Base-by-base conservation (phyloP, 2,797 vertebrate species). In the Typhlichthys subterraneus region DNA sequence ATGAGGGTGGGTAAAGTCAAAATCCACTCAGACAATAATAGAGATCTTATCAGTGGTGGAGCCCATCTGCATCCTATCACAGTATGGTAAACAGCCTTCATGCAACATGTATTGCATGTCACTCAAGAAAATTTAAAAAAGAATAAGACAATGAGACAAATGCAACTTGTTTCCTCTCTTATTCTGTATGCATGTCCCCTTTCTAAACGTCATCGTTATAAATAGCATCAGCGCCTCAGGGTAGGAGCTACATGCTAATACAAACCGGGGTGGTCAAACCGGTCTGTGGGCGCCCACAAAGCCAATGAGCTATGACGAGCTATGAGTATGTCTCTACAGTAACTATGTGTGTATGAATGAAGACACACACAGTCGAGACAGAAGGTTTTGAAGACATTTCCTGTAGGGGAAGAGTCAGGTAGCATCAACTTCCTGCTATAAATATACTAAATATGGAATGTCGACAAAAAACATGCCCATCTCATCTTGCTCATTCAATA, bases 381-480 rank as follows among this genome's bases (percentile, higher is more conserved):
- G 65, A 62, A 61, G 74, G 53, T 57, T 29, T 29, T 29, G 23
- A 29, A 29, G 63, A 73, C 60, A 63, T 70, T 84, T 89, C 83
- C 86, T 85, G 72, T 80, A 66, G 59, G 61, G 63, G 68, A 83
- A 67, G 45, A 83, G 70, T 83, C 77, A 87, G 82, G 80, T 88
- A 85, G 83, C 81, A 83, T 71, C 75, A 48, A 79, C 81, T 89
- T 88, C 86, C 88, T 84, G 81, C 81, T 86, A 88, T 82, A 82
- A 88, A 88, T 87, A 91, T 14, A 79, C 67, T 53, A 82, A 85
- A 87, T 80, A 74, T 83, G 83, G 85, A 89, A 90, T 86, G 84
- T 62, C 60, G 64, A 19, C 19, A 29, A 47, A 51, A 46, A 54
- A 56, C 63, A 74, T 48, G 47, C 65, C 10, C 53, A 63, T 72